Percentiles rank a stretch among this genome's conserved stretches.
Evolutionary conservation across 2,888 invertebrate genomes (phyloP).

Genomic region (Sphaerophoria rueppellii): DNA sequence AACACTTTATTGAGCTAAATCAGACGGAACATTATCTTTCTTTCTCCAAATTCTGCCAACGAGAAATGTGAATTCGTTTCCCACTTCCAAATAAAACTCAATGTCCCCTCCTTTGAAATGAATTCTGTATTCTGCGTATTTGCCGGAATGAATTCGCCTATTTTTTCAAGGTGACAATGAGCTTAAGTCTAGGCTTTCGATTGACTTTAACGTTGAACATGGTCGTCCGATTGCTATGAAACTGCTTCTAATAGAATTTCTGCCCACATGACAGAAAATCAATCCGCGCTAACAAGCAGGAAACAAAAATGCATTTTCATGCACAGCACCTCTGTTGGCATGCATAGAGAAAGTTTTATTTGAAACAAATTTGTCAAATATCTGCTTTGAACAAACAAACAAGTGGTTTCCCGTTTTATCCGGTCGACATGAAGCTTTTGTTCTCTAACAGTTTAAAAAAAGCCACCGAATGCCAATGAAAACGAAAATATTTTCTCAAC

Average conservation of each 20-base stretch:
- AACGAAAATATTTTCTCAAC: conserved; percentile 66
- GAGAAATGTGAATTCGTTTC: no score
- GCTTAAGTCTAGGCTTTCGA: conserved; percentile 29
- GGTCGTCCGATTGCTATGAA: conserved; percentile 41
- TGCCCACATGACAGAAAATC: not conserved
- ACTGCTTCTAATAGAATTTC: conserved; percentile 45
- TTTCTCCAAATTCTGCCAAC: no score
- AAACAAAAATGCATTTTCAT: conserved; percentile 1
- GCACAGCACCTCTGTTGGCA: conserved; percentile 2
- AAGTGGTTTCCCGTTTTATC: conserved; percentile 28
- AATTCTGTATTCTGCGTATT: not conserved
- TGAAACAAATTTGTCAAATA: conserved; percentile 26
- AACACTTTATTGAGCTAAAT: no score
- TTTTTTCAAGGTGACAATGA: conserved; percentile 15
- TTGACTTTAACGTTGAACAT: conserved; percentile 57
- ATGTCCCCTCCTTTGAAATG: not conserved
- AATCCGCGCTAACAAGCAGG: conserved; percentile 13
- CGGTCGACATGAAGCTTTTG: not conserved
- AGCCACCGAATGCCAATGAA: conserved; percentile 1
- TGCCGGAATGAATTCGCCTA: conserved; percentile 1
- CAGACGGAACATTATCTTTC: no score
- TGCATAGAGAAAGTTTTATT: conserved; percentile 59
- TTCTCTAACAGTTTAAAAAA: not conserved
- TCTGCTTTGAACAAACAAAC: conserved; percentile 47
- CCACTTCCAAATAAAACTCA: not conserved